Conservation (phyloP, 2,888 invertebrate genomes). For the Nineta flava region DNA sequence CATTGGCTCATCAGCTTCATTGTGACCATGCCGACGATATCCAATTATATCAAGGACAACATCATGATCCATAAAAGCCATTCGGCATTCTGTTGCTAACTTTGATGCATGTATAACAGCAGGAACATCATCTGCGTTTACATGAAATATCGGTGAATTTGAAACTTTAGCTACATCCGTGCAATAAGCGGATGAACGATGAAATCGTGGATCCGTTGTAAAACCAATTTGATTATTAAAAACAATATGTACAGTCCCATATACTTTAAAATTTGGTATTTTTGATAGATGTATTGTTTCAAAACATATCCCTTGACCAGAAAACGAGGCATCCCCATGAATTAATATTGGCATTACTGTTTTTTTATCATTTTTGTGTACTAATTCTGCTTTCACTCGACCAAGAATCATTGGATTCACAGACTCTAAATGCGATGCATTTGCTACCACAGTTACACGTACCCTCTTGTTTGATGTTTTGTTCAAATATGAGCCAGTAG, state of each 20-base stretch:
- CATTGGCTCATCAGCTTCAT: slow-evolving; percentile 96
- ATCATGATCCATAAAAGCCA: slow-evolving; percentile 79
- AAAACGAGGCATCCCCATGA: slow-evolving; percentile 92
- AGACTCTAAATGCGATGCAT: slow-evolving; percentile 87
- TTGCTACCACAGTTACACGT: slow-evolving; percentile 74
- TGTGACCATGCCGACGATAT: slow-evolving; percentile 89
- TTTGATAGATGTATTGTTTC: slow-evolving; percentile 93
- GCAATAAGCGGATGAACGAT: slow-evolving; percentile 79
- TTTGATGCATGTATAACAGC: slow-evolving; percentile 84
- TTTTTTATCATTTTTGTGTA: slow-evolving; percentile 83
- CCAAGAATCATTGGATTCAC: slow-evolving; percentile 91
- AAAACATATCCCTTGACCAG: slow-evolving; percentile 90
- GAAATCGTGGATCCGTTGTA: slow-evolving; percentile 79
- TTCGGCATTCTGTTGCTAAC: slow-evolving; percentile 83
- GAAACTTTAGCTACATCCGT: slow-evolving; percentile 82
- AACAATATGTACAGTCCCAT: slow-evolving; percentile 88
- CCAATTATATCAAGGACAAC: slow-evolving; percentile 84
- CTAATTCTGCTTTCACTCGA: slow-evolving; percentile 89
- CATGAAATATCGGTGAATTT: slow-evolving; percentile 89
- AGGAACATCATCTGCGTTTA: slow-evolving; percentile 85
- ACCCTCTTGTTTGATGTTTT: slow-evolving; percentile 86
- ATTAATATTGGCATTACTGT: slow-evolving; percentile 87
- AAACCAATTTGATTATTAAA: slow-evolving; percentile 95
- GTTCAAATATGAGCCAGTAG: slow-evolving; percentile 80
- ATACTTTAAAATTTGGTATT: slow-evolving; percentile 84